Conservation (phyloP, 1,140 invertebrate genomes). For the Planococcus citri region DNA sequence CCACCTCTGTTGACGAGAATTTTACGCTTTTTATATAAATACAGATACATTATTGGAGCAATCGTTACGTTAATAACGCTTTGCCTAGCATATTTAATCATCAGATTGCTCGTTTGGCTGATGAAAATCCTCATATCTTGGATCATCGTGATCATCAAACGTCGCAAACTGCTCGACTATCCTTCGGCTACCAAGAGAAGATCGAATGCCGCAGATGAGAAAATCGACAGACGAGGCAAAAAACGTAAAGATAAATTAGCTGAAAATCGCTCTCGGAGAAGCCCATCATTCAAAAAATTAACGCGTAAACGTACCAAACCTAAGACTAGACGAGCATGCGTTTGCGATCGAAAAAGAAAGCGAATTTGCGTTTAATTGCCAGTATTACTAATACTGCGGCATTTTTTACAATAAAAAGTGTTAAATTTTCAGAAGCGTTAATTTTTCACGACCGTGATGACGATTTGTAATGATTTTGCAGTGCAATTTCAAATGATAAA, state of each 20-base stretch:
- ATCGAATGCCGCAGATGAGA: background rate
- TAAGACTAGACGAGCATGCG: too few relatives aligned
- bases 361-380: background rate
- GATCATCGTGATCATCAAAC: background rate
- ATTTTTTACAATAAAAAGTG: background rate
- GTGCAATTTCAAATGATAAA: background rate
- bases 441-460: background rate
- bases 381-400: too few relatives aligned
- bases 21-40: background rate
- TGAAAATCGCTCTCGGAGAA: background rate
- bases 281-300: background rate
- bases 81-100: background rate
- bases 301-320: too few relatives aligned
- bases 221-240: background rate
- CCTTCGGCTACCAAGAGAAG: too few relatives aligned
- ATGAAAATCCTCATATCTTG: background rate
- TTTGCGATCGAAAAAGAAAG: background rate
- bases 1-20: background rate
- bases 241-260: background rate
- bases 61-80: background rate
- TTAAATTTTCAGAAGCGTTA: background rate
- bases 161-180: background rate
- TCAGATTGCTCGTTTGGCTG: background rate
- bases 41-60: background rate
- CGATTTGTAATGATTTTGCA: background rate